Conservation (phyloP, 1,140 invertebrate species). For the Muscidifurax raptorellus region DNA sequence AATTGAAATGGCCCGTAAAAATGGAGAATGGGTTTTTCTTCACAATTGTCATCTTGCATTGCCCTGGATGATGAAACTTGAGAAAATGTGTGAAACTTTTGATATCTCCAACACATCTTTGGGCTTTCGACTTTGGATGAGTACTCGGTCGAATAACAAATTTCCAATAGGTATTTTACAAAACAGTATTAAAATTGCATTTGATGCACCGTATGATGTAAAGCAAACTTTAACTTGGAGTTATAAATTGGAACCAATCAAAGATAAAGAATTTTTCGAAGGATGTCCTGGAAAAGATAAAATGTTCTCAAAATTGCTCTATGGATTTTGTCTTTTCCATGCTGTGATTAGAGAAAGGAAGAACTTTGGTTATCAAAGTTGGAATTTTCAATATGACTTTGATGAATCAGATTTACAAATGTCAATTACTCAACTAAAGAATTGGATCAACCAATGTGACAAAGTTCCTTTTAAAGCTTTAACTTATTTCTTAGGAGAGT, state of each 20-base stretch:
- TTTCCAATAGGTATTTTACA: slow-evolving; percentile 83
- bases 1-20: slow-evolving; percentile 75
- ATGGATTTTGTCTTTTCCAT: slow-evolving; percentile 84
- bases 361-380: slow-evolving; percentile 81
- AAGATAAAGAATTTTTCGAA: slow-evolving; percentile 72
- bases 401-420: slow-evolving; percentile 83
- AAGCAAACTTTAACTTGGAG: slow-evolving; percentile 79
- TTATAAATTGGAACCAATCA: slow-evolving; percentile 78
- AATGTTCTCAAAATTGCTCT: slow-evolving; percentile 80
- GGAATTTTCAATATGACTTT: slow-evolving; percentile 86
- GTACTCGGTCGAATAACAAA: slow-evolving; percentile 78
- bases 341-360: slow-evolving; percentile 80
- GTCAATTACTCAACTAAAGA: slow-evolving; percentile 79
- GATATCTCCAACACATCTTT: slow-evolving; percentile 73
- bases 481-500: slow-evolving; percentile 81
- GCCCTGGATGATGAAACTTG: slow-evolving; percentile 77
- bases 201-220: slow-evolving; percentile 80
- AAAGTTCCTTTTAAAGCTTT: slow-evolving; percentile 79
- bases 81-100: slow-evolving; percentile 78
- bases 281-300: slow-evolving; percentile 67
- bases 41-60: slow-evolving; percentile 85
- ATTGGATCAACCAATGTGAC: slow-evolving; percentile 72
- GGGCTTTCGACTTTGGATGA: slow-evolving; percentile 84
- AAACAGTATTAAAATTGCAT: slow-evolving; percentile 82
- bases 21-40: slow-evolving; percentile 81